A percentile compares a stretch with the other conserved stretches of the same genome.
Evolutionary conservation across 2,888 invertebrate genomes (phyloP).

Genomic region (Oscheius onirici): DNA sequence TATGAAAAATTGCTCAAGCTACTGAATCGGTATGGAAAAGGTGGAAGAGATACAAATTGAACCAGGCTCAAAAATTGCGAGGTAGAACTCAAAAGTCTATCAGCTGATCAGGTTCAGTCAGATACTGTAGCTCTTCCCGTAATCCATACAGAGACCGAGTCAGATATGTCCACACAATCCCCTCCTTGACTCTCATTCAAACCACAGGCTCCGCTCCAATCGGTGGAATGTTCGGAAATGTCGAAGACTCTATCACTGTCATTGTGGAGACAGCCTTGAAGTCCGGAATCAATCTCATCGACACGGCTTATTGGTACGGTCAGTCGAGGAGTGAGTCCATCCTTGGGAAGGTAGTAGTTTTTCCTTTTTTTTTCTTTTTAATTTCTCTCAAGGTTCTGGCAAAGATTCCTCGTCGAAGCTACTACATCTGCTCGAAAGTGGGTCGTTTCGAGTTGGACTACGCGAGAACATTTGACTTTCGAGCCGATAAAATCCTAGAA

Average conservation of each 20-base stretch:
- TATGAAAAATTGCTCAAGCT: no score
- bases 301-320: slow-evolving; percentile 92
- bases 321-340: slow-evolving; percentile 85
- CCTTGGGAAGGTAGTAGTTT: slow-evolving; percentile 83
- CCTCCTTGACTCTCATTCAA: no score
- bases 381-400: slow-evolving; percentile 77
- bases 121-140: not conserved
- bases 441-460: slow-evolving; percentile 83
- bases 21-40: no score
- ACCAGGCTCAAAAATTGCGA: no score
- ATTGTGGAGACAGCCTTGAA: slow-evolving; percentile 81
- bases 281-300: slow-evolving; percentile 83
- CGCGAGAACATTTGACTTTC: slow-evolving; percentile 86
- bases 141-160: no score
- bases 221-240: slow-evolving; percentile 64
- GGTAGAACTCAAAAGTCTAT: no score
- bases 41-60: no score
- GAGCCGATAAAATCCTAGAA: slow-evolving; percentile 80
- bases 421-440: slow-evolving; percentile 88
- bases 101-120: no score
- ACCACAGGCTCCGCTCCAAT: slow-evolving; percentile 61
- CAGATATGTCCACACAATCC: no score
- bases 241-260: slow-evolving; percentile 77
- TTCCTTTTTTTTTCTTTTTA: not conserved
- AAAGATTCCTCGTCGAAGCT: slow-evolving; percentile 83